Evolutionary conservation across 1,140 invertebrate genomes (phyloP).

Genomic region (Acarapis woodi): DNA sequence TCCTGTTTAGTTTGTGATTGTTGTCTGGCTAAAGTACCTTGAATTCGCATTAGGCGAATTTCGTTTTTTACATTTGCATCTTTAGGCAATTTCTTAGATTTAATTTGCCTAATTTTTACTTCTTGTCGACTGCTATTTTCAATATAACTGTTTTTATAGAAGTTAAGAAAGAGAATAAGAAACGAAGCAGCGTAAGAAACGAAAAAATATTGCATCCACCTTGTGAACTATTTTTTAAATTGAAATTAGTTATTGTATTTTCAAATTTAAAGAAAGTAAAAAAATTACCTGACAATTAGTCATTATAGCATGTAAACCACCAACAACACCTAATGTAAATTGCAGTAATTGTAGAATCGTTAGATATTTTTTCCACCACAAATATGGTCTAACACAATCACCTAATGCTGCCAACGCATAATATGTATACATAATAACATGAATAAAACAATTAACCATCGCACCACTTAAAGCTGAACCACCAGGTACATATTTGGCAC

Average conservation of each 20-base stretch:
- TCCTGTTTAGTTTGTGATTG: too few species aligned
- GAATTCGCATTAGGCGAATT: too few species aligned
- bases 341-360: constrained; percentile 40
- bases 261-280: too few species aligned
- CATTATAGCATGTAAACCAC: constrained; percentile 49
- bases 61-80: not conserved
- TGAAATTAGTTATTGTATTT: too few species aligned
- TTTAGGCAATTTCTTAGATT: not conserved
- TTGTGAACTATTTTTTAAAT: too few species aligned
- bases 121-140: too few species aligned
- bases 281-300: constrained; percentile 50
- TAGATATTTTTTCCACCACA: constrained; percentile 75
- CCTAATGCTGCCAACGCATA: constrained; percentile 58
- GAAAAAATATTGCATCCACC: constrained; percentile 77
- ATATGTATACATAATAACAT: constrained; percentile 76
- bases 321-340: constrained; percentile 48
- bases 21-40: too few species aligned
- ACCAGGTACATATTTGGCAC: constrained; percentile 80
- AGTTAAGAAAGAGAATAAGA: constrained; percentile 64
- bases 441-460: constrained; percentile 65
- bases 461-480: constrained; percentile 56
- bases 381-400: constrained; percentile 37
- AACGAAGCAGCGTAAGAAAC: constrained; percentile 71
- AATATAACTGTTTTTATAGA: constrained; percentile 30
- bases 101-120: not conserved